A percentile compares a stretch with the other conserved stretches of the same genome.
phyloP scores from a whole-genome alignment of 2,797 vertebrate species.

The Meda fulgida region DNA sequence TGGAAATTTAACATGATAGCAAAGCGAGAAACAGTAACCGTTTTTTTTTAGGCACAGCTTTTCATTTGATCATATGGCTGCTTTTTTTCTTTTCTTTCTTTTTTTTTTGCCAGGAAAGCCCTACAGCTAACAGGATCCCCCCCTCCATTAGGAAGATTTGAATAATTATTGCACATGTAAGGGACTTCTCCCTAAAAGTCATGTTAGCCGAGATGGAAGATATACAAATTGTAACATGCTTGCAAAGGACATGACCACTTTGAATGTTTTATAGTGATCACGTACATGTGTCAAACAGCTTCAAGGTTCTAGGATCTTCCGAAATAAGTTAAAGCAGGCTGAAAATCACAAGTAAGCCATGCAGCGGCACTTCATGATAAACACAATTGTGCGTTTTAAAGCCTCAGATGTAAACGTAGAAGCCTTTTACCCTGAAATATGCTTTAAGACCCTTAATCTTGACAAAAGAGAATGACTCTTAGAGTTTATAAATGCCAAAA shows the following conservation, averaged over 20 bases:
- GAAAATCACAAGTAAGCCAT: not conserved
- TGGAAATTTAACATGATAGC: slow-evolving; percentile 23
- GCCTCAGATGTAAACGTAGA: not conserved
- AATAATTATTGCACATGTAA: slow-evolving; percentile 47
- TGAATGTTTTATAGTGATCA: slow-evolving; percentile 6
- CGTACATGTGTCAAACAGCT: not conserved
- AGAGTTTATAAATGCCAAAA: not conserved
- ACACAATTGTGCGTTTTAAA: not conserved
- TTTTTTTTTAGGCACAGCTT: slow-evolving; percentile 3
- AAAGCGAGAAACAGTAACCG: not conserved
- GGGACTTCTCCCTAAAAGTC: slow-evolving; percentile 12
- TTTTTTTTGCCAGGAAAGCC: not conserved
- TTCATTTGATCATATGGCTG: slow-evolving; percentile 5
- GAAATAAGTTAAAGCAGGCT: not conserved
- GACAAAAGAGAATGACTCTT: not conserved
- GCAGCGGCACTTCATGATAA: not conserved
- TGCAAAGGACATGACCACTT: not conserved
- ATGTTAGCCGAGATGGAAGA: slow-evolving; percentile 25
- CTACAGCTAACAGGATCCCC: slow-evolving; percentile 42
- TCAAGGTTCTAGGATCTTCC: not conserved
- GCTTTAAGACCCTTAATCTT: not conserved
- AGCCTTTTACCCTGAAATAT: not conserved
- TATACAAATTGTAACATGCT: slow-evolving; percentile 7
- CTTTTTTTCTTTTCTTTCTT: not conserved
- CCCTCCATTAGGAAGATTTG: slow-evolving; percentile 2